Evolutionary conservation across 35 echinoderm and acorn worm genomes (phyloP).

Genomic region (Heliocidaris erythrogramma): DNA sequence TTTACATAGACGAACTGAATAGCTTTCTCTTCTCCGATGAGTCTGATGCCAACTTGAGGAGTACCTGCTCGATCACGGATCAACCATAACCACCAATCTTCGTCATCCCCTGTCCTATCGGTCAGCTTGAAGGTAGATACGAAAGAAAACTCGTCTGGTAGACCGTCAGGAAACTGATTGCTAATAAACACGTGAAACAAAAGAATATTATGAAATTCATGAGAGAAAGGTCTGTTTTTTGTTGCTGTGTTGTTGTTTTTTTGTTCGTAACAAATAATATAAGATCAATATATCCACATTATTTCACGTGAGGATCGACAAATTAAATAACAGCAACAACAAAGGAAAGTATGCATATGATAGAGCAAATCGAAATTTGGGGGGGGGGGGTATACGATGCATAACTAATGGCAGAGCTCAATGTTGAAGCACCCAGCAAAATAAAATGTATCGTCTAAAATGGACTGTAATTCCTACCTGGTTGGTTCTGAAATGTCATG

Average conservation of each 20-base stretch:
- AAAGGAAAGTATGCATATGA: too few species aligned
- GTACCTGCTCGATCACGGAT: constrained; percentile 39
- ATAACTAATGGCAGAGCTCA: too few species aligned
- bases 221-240: too few species aligned
- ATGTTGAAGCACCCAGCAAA: too few species aligned
- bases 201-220: too few species aligned
- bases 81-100: constrained; percentile 68
- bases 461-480: constrained; percentile 17
- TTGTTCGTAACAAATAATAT: too few species aligned
- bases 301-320: too few species aligned
- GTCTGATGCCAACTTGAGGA: constrained; percentile 61
- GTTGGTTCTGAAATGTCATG: constrained; percentile 51
- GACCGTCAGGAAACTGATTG: constrained; percentile 61
- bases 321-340: too few species aligned
- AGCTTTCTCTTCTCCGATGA: constrained; percentile 46
- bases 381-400: too few species aligned
- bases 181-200: constrained; percentile 22
- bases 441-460: background rate
- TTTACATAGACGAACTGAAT: constrained; percentile 65
- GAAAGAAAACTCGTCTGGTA: constrained; percentile 70
- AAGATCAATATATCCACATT: too few species aligned
- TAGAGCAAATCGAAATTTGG: too few species aligned
- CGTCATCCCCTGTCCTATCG: constrained; percentile 18
- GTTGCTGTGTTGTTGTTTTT: too few species aligned
- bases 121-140: constrained; percentile 65